Evolutionary conservation across 2,888 invertebrate species (phyloP), one percentile per base, ranked within the genome.

Genomic region (Parelbella ahira): DNA sequence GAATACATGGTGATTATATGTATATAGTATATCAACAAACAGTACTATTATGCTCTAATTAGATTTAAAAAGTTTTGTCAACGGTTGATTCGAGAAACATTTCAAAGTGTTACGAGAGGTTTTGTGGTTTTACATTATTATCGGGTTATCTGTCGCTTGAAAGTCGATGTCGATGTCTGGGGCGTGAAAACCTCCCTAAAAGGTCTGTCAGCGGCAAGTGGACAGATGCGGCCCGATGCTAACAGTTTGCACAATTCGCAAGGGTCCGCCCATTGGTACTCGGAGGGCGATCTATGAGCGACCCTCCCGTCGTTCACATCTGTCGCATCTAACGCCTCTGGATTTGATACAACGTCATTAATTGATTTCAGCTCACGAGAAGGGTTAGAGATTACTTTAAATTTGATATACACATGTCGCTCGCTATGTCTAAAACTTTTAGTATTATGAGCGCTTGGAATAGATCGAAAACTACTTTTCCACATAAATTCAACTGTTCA

Each of bases 261-360:
- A 74, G 82, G 82, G 78, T 68, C 72, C 56, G 56, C 57, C 21
- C 38, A 45, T 43, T 65, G 53, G 60, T 57, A 61, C 60, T 68
- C 57, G 50, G 63, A 55, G 73, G 78, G 84, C 78, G 81, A 72
- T 74, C 63, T 63, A 67, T 59, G 65, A 63, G 68, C 63, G 70
- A 63, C 74, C 83, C 82, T 65, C 81, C 76, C 72, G 79, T 75
- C 75, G 73, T 58, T 65, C 79, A 73, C 86, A 86, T 86, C 84
- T 86, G 84, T 86, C 82, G 77, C 72, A 60, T 67, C 56, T 57
- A 69, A 72, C 68, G 52, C 50, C 50, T 62, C 58, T 61, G 79
- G 76, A 82, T 86, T 82, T 83, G 77, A 79, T 70, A 73, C 78
- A 75, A 68, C 66, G 71, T 67, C 75, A 82, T 80, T 84, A 81